These are phyloP conservation scores for Psittacus erithacus DNA, from an alignment of 2,113 vertebrate genomes.

Conservation along the genomic window DNA sequence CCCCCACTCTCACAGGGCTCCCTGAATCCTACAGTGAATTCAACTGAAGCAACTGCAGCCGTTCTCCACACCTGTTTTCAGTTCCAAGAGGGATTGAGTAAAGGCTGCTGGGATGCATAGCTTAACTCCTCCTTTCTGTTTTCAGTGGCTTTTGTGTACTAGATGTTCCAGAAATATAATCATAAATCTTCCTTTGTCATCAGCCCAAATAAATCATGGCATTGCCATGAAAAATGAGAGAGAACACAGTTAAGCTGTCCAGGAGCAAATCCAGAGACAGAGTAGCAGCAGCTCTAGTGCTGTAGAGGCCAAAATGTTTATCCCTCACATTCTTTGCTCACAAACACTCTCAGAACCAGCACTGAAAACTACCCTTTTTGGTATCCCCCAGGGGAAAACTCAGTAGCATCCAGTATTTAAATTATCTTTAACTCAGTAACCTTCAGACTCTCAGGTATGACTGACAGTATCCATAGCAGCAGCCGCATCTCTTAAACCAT, in stretches of 20 bases:
- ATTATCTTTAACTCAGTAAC: neutral
- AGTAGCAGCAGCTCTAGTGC: neutral
- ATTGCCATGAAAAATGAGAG: neutral
- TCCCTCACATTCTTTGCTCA: neutral
- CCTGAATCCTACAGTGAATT: neutral
- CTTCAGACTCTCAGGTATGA: neutral
- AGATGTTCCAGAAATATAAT: neutral
- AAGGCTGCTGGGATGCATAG: neutral
- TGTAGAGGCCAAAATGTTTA: neutral
- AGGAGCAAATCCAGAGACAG: neutral
- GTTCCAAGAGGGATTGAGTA: neutral
- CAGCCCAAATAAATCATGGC: neutral
- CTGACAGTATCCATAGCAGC: neutral
- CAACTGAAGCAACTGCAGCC: neutral
- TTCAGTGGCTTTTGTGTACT: neutral
- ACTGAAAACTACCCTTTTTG: neutral
- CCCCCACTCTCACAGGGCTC: neutral
- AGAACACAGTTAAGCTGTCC: neutral
- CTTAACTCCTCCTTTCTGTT: neutral
- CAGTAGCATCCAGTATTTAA: neutral
- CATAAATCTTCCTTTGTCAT: conserved; percentile 20
- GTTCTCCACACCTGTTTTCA: neutral
- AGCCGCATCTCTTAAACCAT: neutral
- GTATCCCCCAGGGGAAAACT: neutral
- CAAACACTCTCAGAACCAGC: neutral